Evolutionary conservation across 2,888 invertebrate genomes (phyloP).

Genomic region (Cyclophora albipunctata): DNA sequence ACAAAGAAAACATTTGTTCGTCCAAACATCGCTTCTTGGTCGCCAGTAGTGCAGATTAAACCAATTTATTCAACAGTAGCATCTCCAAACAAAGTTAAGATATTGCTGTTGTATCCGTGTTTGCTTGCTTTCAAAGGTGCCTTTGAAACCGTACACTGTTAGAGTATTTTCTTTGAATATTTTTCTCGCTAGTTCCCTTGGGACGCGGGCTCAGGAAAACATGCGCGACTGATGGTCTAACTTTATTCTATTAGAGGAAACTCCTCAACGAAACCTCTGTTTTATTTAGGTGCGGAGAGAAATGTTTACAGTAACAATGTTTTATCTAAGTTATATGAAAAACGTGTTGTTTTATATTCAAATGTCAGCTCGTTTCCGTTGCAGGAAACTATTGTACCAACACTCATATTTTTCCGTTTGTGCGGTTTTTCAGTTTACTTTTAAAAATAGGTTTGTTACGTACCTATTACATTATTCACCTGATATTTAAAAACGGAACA

Average conservation of each 20-base stretch:
- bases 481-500: too few relatives aligned
- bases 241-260: constrained; percentile 17
- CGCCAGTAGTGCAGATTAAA: constrained; percentile 3
- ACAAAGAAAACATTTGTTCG: too few relatives aligned
- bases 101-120: constrained; percentile 9
- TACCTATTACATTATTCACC: too few relatives aligned
- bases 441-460: too few relatives aligned
- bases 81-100: constrained; percentile 4
- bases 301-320: too few relatives aligned
- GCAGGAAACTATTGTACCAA: too few relatives aligned
- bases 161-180: constrained; percentile 13
- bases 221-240: constrained; percentile 13
- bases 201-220: constrained; percentile 8
- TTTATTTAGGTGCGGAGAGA: constrained; percentile 9
- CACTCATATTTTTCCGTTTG: too few relatives aligned
- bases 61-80: constrained; percentile 9
- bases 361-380: too few relatives aligned
- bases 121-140: constrained; percentile 7
- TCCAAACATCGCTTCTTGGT: too few relatives aligned
- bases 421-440: too few relatives aligned
- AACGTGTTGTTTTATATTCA: constrained; percentile 1
- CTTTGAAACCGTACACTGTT: constrained; percentile 5
- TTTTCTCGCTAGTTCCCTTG: constrained; percentile 8
- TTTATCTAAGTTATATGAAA: not conserved
- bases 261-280: constrained; percentile 10